Conservation (phyloP, 2,113 vertebrate genomes). For the Phyllostomus discolor region DNA sequence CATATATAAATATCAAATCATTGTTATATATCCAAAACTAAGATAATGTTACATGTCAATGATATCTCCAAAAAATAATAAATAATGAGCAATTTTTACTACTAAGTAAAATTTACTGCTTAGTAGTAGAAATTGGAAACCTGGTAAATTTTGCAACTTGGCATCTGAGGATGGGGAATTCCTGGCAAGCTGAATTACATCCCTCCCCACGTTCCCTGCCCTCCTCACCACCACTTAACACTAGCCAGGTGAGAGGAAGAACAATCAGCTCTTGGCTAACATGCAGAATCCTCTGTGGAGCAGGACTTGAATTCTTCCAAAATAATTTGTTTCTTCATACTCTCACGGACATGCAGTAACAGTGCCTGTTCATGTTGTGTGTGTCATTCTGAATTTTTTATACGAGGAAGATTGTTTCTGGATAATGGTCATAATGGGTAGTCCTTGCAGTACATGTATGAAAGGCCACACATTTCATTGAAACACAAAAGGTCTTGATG, state of each 20-base stretch:
- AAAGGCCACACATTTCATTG: neutral
- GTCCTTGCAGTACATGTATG: neutral
- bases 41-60: neutral
- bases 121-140: neutral
- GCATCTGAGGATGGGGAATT: neutral
- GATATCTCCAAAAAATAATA: neutral
- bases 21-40: neutral
- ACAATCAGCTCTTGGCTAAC: neutral
- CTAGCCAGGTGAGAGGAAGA: neutral
- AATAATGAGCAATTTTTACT: neutral
- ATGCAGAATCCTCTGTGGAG: neutral
- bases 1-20: neutral
- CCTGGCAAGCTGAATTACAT: neutral
- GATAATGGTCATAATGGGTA: neutral
- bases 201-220: neutral
- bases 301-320: neutral
- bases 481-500: neutral
- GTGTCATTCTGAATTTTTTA: constrained; percentile 2
- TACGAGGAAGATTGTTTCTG: neutral
- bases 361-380: neutral
- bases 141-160: neutral
- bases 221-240: neutral
- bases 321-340: neutral
- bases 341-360: neutral
- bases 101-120: neutral